Base-by-base conservation (phyloP, 1,140 invertebrate species). In the Apis laboriosa region DNA sequence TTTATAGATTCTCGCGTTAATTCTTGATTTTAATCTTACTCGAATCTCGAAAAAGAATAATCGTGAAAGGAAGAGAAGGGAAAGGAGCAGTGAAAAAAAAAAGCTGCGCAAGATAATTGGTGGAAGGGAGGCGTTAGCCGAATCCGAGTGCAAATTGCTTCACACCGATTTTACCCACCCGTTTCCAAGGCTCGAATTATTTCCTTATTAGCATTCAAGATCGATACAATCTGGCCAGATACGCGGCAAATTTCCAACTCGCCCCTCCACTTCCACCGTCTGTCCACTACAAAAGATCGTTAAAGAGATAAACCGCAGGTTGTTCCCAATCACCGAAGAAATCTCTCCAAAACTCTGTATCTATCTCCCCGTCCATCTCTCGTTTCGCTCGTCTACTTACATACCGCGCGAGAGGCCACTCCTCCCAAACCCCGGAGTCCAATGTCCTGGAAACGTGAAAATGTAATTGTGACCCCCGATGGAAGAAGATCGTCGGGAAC, bases 191-290 rank as follows among this genome's bases (percentile, higher is more conserved):
- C 51, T 73, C 55, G 66, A 74, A 60, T 66, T 71, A 67, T 74
- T 64, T 81, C 60, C 85, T 87, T 84, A 87, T 87, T 86, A 86
- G 75, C 81, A 87, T 71, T 74, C 83, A 66, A 77, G 78, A 84
- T 87, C 83, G 71, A 84, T 77, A 74, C 72, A 28, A 49, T 81
- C 73, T 68, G 67, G 17, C 34, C 64, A 70, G 70, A 67, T 81
- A 83, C 76, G 72, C 79, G 70, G 77, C 49, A 78, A 84, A 75
- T 77, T 70, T 81, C 43, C 60, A 80, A 78, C 64, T 68, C 49
- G 76, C 15, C 34, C 4, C 34, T 7, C 77, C 55, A 24, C 24
- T 24, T 8, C 34, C n/a, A 67, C 75, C 17, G 60, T 73, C 81
- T 58, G 51, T 17, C 58, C 61, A 63, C 28, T 63, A 83, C 86